Evolutionary conservation across 2,797 vertebrate species (phyloP), one percentile per base, ranked within the genome.

Genomic region (Heliangelus exortis): DNA sequence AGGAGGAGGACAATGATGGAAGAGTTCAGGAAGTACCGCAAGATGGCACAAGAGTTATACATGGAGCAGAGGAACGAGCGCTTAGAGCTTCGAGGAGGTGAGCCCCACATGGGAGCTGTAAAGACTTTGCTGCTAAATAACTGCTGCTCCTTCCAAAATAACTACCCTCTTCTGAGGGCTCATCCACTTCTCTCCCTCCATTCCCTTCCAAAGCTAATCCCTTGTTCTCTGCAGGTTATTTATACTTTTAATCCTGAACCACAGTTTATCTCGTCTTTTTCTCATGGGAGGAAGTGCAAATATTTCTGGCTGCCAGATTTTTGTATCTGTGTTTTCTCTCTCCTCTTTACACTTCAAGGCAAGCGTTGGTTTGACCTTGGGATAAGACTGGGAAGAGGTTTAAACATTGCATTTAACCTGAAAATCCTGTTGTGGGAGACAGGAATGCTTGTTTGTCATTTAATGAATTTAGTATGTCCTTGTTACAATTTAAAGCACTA

Each of bases 1-100:
- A 99, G 99, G 93, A 98, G 99, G 78, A 98, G 98, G 47, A 94
- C 98, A 31, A 99, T 99, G 99, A 99, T 99, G 99, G 99, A 99
- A 29, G 99, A 99, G 12, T 99, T 99, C 97, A 98, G 97, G 17
- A 98, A 96, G 81, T 99, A 99, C 98, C 98, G 99, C 34, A 99
- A 99, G 95, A 95, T 95, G 91, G 97, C 99, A 2, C 97, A 95
- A 22, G 98, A 98, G 86, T 92, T 96, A 28, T 98, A 99, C 82
- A 95, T 97, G 96, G 98, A 99, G 85, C 99, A 99, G 97, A 99
- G 98, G 96, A 96, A 73, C 3, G 94, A 98, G 29, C 99, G 99
- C n/a, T 97, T 99, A 8, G 99, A 99, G 55, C 98, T 99, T 57
- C 97, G 99, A 97, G 99, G 98, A 98, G 99, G 99, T 99, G 71